phyloP scores from a whole-genome alignment of 2,113 vertebrate genomes.

The Zosterops japonicus region DNA sequence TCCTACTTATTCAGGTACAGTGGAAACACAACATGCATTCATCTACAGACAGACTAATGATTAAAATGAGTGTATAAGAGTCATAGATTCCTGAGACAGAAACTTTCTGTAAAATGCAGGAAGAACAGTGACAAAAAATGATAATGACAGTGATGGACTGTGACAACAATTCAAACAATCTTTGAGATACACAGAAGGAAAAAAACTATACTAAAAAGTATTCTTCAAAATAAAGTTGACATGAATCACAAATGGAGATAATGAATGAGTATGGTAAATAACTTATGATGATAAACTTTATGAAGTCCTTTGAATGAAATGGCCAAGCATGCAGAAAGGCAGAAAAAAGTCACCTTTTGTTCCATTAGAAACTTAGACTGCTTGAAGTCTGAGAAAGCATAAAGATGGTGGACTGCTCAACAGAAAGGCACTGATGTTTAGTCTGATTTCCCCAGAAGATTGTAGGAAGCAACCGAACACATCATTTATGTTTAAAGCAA shows the following conservation, averaged over 20 bases:
- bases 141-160: background rate
- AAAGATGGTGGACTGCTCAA: conserved; percentile 98
- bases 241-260: background rate
- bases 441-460: conserved; percentile 81
- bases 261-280: conserved; percentile 28
- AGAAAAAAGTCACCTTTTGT: conserved; percentile 92
- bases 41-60: background rate
- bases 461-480: conserved; percentile 71
- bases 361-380: conserved; percentile 95
- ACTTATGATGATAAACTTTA: conserved; percentile 34
- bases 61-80: background rate
- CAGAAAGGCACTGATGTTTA: conserved; percentile 92
- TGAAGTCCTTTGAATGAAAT: conserved; percentile 44
- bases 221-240: background rate
- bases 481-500: conserved; percentile 74
- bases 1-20: background rate
- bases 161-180: background rate
- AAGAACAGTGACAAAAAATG: background rate
- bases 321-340: conserved; percentile 74
- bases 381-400: conserved; percentile 99
- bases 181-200: background rate
- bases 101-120: background rate
- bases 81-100: background rate
- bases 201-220: background rate
- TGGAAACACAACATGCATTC: background rate